These are phyloP conservation scores for Cnemophilus loriae DNA, from an alignment of 2,113 vertebrate species.

Conservation along the genomic window DNA sequence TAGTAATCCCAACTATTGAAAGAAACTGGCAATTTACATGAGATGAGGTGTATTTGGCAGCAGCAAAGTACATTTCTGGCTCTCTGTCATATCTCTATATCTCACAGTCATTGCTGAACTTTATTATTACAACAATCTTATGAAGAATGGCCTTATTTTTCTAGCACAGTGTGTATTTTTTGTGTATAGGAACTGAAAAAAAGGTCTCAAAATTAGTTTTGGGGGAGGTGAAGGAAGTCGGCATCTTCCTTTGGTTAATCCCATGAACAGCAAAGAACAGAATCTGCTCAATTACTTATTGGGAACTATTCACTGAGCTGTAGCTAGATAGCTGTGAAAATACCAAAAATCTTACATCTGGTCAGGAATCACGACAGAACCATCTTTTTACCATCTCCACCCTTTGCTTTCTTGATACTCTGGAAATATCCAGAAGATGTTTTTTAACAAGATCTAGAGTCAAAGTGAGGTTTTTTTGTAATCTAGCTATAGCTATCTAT, in stretches of 20 bases:
- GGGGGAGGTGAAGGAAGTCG: background rate
- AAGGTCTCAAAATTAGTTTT: background rate
- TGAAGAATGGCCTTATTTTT: background rate
- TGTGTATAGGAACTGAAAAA: background rate
- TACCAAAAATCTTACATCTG: background rate
- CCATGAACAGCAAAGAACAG: background rate
- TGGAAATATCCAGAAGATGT: background rate
- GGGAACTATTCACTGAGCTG: background rate
- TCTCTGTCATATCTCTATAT: background rate
- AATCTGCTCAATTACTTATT: background rate
- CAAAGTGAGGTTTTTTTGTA: background rate
- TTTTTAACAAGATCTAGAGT: background rate
- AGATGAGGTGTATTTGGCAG: conserved; percentile 6
- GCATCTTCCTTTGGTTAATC: background rate
- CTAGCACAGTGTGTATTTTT: background rate
- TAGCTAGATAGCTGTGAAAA: background rate
- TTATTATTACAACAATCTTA: background rate
- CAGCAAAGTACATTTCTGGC: background rate
- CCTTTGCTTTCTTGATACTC: background rate
- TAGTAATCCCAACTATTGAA: background rate
- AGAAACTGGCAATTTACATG: conserved; percentile 8
- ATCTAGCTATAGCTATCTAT: background rate
- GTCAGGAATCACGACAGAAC: background rate
- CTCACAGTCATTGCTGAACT: background rate
- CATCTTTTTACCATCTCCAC: background rate